Evolutionary conservation across 1,140 invertebrate genomes (phyloP).

Genomic region (Nomia melanderi): DNA sequence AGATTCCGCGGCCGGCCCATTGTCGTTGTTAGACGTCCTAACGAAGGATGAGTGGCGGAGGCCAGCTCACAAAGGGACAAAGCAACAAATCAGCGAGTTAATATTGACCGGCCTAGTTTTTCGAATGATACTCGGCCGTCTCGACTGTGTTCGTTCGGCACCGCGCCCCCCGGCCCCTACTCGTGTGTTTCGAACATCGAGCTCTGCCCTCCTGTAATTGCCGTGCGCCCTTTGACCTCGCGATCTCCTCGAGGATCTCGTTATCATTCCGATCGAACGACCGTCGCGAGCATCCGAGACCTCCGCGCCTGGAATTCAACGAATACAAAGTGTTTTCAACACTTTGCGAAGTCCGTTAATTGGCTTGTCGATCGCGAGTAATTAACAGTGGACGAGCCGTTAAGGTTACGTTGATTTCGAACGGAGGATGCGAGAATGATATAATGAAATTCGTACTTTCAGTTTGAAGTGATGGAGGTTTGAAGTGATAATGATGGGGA

Average conservation of each 20-base stretch:
- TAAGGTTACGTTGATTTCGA: too few relatives aligned
- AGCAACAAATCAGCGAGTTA: conserved; percentile 41
- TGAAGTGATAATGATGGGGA: too few relatives aligned
- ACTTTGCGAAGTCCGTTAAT: too few relatives aligned
- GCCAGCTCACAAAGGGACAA: conserved; percentile 18
- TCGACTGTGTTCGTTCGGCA: not conserved
- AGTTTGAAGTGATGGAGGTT: too few relatives aligned
- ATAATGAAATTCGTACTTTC: too few relatives aligned
- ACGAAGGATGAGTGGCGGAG: not conserved
- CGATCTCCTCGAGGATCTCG: conserved; percentile 10
- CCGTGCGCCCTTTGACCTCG: conserved; percentile 8
- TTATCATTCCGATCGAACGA: conserved; percentile 10
- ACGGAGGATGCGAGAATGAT: too few relatives aligned
- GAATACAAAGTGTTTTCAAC: too few relatives aligned
- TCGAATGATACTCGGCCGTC: conserved; percentile 8
- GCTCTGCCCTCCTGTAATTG: conserved; percentile 18
- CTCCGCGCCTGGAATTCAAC: too few relatives aligned
- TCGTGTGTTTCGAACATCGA: conserved; percentile 15
- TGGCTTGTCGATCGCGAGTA: too few relatives aligned
- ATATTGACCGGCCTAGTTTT: conserved; percentile 43
- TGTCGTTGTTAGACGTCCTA: not conserved
- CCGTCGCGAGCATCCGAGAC: not conserved
- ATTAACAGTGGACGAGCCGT: too few relatives aligned
- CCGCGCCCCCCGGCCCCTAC: too few relatives aligned
- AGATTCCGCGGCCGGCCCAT: not conserved